A percentile compares a stretch with the other conserved stretches of the same genome.
Conservation (phyloP, 2,888 invertebrate species). For the Petrophora chlorosata region DNA sequence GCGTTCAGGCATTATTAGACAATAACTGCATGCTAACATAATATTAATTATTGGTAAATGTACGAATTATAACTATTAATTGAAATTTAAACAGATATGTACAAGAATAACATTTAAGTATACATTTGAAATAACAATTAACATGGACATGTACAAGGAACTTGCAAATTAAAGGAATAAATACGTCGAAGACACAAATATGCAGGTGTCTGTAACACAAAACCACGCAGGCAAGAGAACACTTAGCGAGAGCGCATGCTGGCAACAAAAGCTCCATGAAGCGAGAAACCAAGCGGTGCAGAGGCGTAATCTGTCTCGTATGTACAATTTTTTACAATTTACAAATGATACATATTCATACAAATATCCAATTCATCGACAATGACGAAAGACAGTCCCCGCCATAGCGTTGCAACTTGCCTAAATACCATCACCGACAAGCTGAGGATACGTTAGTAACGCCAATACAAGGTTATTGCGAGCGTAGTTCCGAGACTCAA, state of each 20-base stretch:
- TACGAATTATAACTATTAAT: too few species aligned
- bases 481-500: slow-evolving; percentile 60
- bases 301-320: slow-evolving; percentile 57
- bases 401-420: slow-evolving; percentile 63
- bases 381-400: slow-evolving; percentile 59
- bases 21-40: slow-evolving; percentile 23
- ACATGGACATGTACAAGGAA: slow-evolving; percentile 1
- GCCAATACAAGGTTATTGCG: slow-evolving; percentile 62
- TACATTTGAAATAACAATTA: too few species aligned
- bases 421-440: slow-evolving; percentile 73
- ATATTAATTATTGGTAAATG: not conserved
- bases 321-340: slow-evolving; percentile 51
- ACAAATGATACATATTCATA: too few species aligned
- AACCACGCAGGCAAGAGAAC: slow-evolving; percentile 16
- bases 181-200: slow-evolving; percentile 16
- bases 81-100: too few species aligned
- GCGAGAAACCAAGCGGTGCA: slow-evolving; percentile 30
- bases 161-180: slow-evolving; percentile 15
- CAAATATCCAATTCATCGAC: slow-evolving; percentile 25
- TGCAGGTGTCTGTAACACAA: slow-evolving; percentile 17
- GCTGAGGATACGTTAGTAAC: slow-evolving; percentile 67
- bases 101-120: slow-evolving; percentile 5
- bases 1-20: slow-evolving; percentile 25
- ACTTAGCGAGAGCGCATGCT: slow-evolving; percentile 27
- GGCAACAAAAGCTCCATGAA: slow-evolving; percentile 20